Evolutionary conservation across 2,888 invertebrate species (phyloP).

Genomic region (Halictus ligatus): DNA sequence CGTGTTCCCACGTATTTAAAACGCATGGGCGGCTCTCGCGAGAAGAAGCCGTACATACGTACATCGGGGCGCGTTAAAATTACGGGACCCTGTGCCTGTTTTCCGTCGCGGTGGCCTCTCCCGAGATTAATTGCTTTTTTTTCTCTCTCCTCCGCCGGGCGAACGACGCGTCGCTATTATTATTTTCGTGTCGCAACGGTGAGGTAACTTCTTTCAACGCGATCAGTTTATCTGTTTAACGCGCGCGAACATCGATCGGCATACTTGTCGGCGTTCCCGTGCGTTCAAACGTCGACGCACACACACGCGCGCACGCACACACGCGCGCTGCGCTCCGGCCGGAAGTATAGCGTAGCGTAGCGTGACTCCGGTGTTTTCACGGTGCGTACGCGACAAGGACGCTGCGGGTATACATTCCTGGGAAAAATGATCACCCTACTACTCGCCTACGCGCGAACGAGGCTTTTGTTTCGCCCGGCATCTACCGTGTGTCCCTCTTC

Average conservation of each 20-base stretch:
- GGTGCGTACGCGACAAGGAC: conserved; percentile 27
- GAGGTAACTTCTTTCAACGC: conserved; percentile 1
- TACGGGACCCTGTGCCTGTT: conserved; percentile 10
- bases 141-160: neutral
- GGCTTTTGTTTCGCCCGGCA: neutral
- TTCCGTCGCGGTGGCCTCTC: neutral
- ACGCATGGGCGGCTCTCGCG: too few species aligned
- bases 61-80: neutral
- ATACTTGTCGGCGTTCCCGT: neutral
- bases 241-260: conserved; percentile 13
- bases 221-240: neutral
- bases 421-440: neutral
- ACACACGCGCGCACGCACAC: conserved; percentile 42
- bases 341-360: conserved; percentile 82
- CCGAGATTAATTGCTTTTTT: conserved; percentile 9
- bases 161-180: neutral
- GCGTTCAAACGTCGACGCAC: conserved; percentile 25
- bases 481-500: neutral
- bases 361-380: conserved; percentile 81
- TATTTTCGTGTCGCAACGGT: conserved; percentile 7
- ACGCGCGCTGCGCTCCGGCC: conserved; percentile 60
- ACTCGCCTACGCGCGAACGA: neutral
- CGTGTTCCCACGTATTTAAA: conserved; percentile 11
- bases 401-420: conserved; percentile 20
- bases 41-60: neutral